These are phyloP conservation scores for Trididemnum clinides DNA, from an alignment of 23 tunicate genomes.

Conservation along the genomic window DNA sequence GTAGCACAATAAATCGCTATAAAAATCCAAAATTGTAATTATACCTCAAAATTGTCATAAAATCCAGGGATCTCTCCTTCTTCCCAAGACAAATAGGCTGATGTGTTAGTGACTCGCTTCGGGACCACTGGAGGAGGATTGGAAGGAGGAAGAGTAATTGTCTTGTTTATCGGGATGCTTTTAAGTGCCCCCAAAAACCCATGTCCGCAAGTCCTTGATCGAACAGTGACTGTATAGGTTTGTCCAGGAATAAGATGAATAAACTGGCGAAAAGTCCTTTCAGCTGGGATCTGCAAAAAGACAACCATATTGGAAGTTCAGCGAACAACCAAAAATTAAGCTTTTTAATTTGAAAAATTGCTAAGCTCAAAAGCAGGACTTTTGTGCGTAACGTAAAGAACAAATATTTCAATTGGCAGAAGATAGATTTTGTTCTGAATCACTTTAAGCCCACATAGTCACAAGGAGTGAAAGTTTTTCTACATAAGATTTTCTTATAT, in stretches of 20 bases:
- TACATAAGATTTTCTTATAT: no score
- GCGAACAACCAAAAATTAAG: background rate
- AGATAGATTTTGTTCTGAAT: no score
- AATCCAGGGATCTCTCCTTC: conserved; percentile 35
- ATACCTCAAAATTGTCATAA: conserved; percentile 77
- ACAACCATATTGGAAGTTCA: background rate
- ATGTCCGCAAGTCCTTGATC: conserved; percentile 83
- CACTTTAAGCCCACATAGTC: no score
- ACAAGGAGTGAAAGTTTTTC: no score
- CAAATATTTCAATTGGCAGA: background rate
- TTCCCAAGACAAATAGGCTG: conserved; percentile 40
- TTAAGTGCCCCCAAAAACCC: conserved; percentile 58
- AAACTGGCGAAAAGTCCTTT: conserved; percentile 45
- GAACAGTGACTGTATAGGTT: conserved; percentile 62
- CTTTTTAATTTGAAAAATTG: background rate
- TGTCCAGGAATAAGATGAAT: conserved; percentile 74
- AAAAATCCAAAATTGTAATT: no score
- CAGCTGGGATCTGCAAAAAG: background rate
- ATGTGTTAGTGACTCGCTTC: conserved; percentile 32
- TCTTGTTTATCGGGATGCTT: conserved; percentile 37
- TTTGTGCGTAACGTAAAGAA: background rate
- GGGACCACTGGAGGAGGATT: conserved; percentile 53
- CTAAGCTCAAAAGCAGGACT: background rate
- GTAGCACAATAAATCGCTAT: no score
- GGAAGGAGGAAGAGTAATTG: conserved; percentile 55